Conservation (phyloP, 2,113 vertebrate genomes). For the Channa argus region DNA sequence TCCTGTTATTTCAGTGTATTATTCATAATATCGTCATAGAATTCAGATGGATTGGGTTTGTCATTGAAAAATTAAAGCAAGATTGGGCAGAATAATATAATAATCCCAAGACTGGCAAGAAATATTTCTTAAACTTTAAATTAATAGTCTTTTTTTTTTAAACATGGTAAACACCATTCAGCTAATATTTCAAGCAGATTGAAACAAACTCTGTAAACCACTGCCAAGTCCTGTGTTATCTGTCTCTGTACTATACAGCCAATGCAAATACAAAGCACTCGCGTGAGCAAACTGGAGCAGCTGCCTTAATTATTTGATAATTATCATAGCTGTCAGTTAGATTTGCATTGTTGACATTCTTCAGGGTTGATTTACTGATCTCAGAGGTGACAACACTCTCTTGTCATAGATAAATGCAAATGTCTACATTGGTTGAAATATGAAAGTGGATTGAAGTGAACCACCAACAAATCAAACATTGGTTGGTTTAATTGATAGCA, state of each 20-base stretch:
- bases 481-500: constrained; percentile 1
- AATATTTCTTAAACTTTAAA: background rate
- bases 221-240: background rate
- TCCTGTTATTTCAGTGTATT: background rate
- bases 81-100: background rate
- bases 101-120: background rate
- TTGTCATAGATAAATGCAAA: background rate
- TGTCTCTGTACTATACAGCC: too few species aligned
- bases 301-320: background rate
- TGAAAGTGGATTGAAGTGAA: background rate
- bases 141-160: background rate
- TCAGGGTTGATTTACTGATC: background rate
- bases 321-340: background rate
- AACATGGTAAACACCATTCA: background rate
- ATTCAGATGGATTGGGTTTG: background rate
- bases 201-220: background rate
- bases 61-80: background rate
- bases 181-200: background rate
- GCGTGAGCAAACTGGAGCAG: background rate
- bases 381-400: background rate
- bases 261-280: too few species aligned
- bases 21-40: background rate
- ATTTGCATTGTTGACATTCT: background rate
- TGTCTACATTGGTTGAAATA: background rate
- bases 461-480: background rate